Base-by-base conservation (phyloP, 2,888 invertebrate species). In the Tenthredo distinguenda region DNA sequence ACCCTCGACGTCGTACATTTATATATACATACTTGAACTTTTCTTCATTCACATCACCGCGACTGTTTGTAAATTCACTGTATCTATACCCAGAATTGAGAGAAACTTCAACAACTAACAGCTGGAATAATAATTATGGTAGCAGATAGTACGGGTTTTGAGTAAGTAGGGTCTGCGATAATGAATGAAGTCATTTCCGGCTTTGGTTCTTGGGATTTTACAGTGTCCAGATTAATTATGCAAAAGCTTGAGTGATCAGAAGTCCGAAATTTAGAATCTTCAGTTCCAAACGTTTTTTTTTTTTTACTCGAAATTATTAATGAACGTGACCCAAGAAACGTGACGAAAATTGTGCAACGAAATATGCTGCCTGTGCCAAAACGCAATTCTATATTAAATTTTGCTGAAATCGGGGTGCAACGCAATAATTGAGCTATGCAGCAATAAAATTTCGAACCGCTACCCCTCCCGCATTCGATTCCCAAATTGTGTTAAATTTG, bases 21-120 rank as follows among this genome's bases (percentile, higher is more conserved):
- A 1, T 0, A 26, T 7, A n/a, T 72, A 40, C 40, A 72, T 40
- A 40, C 43, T 21, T 74, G 43, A 74, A 26, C 10, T 74, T 43
- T 26, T 43, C 74, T 43, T 47, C 43, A 74, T 40, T 21, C 74
- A 21, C 26, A 43, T 74, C 43, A 40, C 21, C 26, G 10, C 26
- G 74, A 72, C 72, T 72, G 31, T 10, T 37, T n/a, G 72, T n/a
- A 40, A 72, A 72, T 72, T 72, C 40, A 72, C 34, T 31, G 40
- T 15, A n/a, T 72, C 4, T 40, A n/a, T 18, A 10, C n/a, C 9
- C 1, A n/a, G 37, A 3, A 9, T 9, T 31, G 9, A 55, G n/a
- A 55, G n/a, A 55, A 55, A 55, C 55, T 55, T 18, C 0, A 55
- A 55, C 55, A 55, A n/a, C 7, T n/a, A 55, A 18, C 5, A 74